Evolutionary conservation across 2,888 invertebrate genomes (phyloP), one percentile per base, ranked within the genome.

Genomic region (Buathra laborator): DNA sequence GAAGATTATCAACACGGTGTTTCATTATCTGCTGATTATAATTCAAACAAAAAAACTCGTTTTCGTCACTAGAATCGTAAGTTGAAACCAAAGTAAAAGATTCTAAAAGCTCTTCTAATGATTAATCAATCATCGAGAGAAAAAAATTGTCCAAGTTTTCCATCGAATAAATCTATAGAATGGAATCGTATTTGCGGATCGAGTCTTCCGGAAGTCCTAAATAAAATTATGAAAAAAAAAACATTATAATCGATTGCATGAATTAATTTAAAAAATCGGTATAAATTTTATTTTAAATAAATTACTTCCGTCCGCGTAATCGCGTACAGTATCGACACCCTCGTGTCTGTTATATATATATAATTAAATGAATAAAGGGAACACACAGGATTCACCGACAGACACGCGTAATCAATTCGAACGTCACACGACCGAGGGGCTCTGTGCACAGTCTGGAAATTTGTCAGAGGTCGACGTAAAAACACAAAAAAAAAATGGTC

Each of bases 401-500:
- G 81, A 81, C 37, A 37, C 74, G 78, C 72, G 77, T 82, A 82
- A 82, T 85, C 78, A 85, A 85, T 85, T 85, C 75, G 84, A 64
- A 82, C 78, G 70, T 81, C 78, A 79, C 81, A 32, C 48, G 68
- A 70, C 29, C 68, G 70, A 12, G 68, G 56, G 62, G 37, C 43
- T 10, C 43, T 10, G 66, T 43, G 66, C 16, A 44, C 10, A 44
- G n/a, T 29, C 19, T 66, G 64, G 64, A 66, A 75, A 75, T 75
- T 37, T 75, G 75, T 64, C 64, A 29, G 75, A 75, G 64, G 19
- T 32, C 64, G 19, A 53, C 43, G 72, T 48, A 59, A 70, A 37
- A 37, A 37, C 37, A 37, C 0, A 37, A 37, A 37, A 37, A 37
- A 37, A 37, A 62, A 70, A 48, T 56, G 32, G 51, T 29, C 24